Conservation (phyloP, 2,113 vertebrate genomes). For the Puma concolor region DNA sequence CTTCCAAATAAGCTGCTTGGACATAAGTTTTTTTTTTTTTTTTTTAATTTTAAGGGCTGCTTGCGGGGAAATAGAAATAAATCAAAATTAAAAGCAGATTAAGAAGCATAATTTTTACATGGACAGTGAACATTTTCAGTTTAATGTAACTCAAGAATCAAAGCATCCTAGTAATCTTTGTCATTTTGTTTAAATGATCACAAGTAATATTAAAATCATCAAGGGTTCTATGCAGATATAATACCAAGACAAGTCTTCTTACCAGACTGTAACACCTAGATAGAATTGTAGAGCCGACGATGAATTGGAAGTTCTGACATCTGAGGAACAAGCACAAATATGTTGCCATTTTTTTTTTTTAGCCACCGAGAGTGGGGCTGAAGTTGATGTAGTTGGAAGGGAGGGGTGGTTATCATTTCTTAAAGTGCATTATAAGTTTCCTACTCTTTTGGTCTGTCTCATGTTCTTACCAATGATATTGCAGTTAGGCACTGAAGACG, state of each 20-base stretch:
- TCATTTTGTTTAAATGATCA: not conserved
- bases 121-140: not conserved
- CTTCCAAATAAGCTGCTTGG: not conserved
- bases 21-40: not conserved
- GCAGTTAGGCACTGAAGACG: not conserved
- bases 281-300: not conserved
- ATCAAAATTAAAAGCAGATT: not conserved
- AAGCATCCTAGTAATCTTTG: not conserved
- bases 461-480: not conserved
- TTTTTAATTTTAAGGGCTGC: not conserved
- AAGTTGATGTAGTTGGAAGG: not conserved
- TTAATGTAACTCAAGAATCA: slow-evolving; percentile 13
- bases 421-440: not conserved
- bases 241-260: not conserved
- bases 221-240: not conserved
- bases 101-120: not conserved
- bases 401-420: not conserved
- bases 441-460: not conserved
- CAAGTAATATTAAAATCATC: not conserved
- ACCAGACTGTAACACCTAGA: not conserved
- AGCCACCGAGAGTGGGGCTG: not conserved
- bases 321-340: not conserved
- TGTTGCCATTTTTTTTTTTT: not conserved
- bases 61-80: not conserved
- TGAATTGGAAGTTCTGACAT: not conserved